Evolutionary conservation across 2,113 vertebrate species (phyloP).

Genomic region (Heterochromis multidens): DNA sequence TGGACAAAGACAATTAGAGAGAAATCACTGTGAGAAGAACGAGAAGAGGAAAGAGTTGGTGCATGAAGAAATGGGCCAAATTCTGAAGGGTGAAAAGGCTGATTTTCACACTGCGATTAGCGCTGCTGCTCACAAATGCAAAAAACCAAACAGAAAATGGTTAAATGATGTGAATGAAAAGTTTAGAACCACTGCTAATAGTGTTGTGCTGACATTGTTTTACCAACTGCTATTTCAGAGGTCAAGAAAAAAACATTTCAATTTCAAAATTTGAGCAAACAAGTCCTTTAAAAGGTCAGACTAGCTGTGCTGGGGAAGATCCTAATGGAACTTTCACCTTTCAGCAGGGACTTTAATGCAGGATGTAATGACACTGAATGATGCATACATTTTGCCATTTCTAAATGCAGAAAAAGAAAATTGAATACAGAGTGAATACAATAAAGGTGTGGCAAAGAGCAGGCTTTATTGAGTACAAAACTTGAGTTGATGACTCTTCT

Average conservation of each 20-base stretch:
- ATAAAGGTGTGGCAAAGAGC: not conserved
- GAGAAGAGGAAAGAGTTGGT: not conserved
- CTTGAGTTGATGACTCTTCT: not conserved
- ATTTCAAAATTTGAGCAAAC: not conserved
- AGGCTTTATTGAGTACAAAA: not conserved
- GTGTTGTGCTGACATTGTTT: not conserved
- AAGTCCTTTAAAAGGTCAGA: fast-evolving
- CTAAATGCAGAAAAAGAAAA: not conserved
- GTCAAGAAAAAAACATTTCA: not conserved
- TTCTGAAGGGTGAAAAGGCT: not conserved
- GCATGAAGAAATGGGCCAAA: not conserved
- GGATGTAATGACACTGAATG: not conserved
- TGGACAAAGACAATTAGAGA: not conserved
- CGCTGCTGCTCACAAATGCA: not conserved
- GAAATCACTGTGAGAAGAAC: not conserved
- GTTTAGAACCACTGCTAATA: not conserved
- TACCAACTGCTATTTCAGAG: not conserved
- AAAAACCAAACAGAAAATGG: not conserved
- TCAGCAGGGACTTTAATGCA: not conserved
- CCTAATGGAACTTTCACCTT: not conserved
- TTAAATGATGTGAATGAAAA: too few species aligned
- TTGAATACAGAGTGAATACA: fast-evolving
- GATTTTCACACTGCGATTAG: not conserved
- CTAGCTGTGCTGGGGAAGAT: not conserved
- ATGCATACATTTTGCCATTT: not conserved